Evolutionary conservation across 2,797 vertebrate genomes (phyloP), one percentile per base, ranked within the genome.

Genomic region (Cynodonichthys magdalenae): DNA sequence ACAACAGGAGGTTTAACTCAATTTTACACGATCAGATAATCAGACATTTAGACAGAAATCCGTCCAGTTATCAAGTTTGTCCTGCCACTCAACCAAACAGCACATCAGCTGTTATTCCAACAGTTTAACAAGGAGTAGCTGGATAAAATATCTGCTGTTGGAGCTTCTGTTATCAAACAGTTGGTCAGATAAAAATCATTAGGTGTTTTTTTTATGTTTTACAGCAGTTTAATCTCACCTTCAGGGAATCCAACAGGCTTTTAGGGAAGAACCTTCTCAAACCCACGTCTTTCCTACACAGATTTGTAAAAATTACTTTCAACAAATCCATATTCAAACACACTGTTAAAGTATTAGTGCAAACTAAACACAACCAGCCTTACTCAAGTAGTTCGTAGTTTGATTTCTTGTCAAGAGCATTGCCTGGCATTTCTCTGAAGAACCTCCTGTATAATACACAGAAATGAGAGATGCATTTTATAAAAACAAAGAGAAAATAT

Each of bases 361-460:
- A 15, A 55, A 12, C 0, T 4, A 36, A 29, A 54, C 55, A 15
- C 67, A 60, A 63, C 27, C 5, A 34, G 28, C 94, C 95, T 96
- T 92, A 99, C 98, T 99, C 98, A 85, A 99, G 87, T 39, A 99
- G 94, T 91, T 99, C 98, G 71, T 98, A 99, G 92, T 99, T 99
- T 6, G 97, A 99, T 88, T 99, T 99, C 94, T 99, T 99, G 80
- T 99, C 98, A 57, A 99, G 91, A 0, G 98, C 97, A 5, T 99
- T 99, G 72, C 96, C 97, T 50, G 96, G 94, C 98, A 99, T 98
- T 88, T 99, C 97, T 89, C 95, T 94, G 82, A 99, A 99, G 29
- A 96, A 98, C 71, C 98, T 94, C 95, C 98, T 99, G 72, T 52
- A 92, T 15, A 50, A 56, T 58, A 59, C 5, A 75, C 19, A 63